Evolutionary conservation across 1,140 invertebrate species (phyloP).

Genomic region (Drosophila ficusphila): DNA sequence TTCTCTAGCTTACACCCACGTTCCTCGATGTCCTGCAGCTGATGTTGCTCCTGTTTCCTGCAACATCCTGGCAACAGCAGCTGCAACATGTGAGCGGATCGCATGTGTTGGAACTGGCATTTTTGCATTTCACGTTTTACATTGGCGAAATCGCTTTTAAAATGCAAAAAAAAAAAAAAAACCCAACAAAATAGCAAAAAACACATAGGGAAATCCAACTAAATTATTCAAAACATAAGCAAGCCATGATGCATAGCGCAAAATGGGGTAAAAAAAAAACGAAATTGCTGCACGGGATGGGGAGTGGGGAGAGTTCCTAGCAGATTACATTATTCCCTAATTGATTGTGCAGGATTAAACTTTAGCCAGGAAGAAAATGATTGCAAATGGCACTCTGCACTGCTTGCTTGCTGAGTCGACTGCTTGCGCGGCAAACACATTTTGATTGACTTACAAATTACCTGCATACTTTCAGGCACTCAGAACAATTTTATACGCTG

Average conservation of each 20-base stretch:
- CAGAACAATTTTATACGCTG: neutral
- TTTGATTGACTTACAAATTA: slow-evolving; percentile 28
- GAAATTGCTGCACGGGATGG: slow-evolving; percentile 4
- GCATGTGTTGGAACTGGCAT: slow-evolving; percentile 37
- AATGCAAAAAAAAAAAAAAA: slow-evolving; percentile 70
- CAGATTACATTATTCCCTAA: slow-evolving; percentile 49
- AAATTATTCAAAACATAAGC: slow-evolving; percentile 79
- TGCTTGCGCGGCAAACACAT: slow-evolving; percentile 10
- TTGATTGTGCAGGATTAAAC: slow-evolving; percentile 49
- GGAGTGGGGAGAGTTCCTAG: slow-evolving; percentile 13
- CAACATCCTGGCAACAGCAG: slow-evolving; percentile 36
- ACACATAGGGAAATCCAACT: slow-evolving; percentile 26
- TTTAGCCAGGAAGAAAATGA: slow-evolving; percentile 14
- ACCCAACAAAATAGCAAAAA: slow-evolving; percentile 12
- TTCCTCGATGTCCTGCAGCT: slow-evolving; percentile 3
- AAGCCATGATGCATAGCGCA: slow-evolving; percentile 58
- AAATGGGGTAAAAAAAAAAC: slow-evolving; percentile 6
- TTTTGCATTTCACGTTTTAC: slow-evolving; percentile 77
- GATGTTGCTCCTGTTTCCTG: neutral
- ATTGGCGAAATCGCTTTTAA: slow-evolving; percentile 73
- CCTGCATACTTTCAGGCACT: slow-evolving; percentile 33
- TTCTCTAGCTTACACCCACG: slow-evolving; percentile 48
- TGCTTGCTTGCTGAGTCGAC: slow-evolving; percentile 7
- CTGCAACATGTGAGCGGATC: slow-evolving; percentile 53
- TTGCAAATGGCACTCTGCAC: slow-evolving; percentile 22